A percentile compares a stretch with the other conserved stretches of the same genome.
Conservation (phyloP, 1,140 invertebrate species). For the Cotesia chilonis region DNA sequence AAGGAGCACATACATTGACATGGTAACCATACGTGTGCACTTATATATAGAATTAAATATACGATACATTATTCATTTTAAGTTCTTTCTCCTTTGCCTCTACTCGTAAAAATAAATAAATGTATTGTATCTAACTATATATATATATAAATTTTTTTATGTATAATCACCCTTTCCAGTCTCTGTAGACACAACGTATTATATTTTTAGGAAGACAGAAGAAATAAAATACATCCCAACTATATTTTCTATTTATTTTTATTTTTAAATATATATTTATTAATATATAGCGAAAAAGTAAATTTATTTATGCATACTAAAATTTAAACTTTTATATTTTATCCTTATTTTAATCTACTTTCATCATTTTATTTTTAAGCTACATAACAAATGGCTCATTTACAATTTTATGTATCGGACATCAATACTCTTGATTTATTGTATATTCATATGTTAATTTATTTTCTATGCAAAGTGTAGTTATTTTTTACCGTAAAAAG, state of each 20-base stretch:
- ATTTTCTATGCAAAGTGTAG: neutral
- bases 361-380: constrained; percentile 55
- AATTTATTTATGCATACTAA: constrained; percentile 9
- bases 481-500: constrained; percentile 26
- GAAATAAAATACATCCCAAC: constrained; percentile 7
- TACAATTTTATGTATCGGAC: constrained; percentile 64
- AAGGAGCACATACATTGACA: constrained; percentile 35
- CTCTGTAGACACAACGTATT: constrained; percentile 36
- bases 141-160: constrained; percentile 13
- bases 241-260: neutral
- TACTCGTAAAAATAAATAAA: constrained; percentile 17
- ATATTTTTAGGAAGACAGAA: constrained; percentile 24
- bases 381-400: constrained; percentile 61
- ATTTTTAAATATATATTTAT: neutral
- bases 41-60: constrained; percentile 65
- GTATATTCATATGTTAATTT: constrained; percentile 59
- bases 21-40: constrained; percentile 43
- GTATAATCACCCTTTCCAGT: constrained; percentile 23
- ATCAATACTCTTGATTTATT: constrained; percentile 66
- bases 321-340: constrained; percentile 1
- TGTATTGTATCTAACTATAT: constrained; percentile 31
- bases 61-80: constrained; percentile 68
- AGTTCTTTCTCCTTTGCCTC: constrained; percentile 63
- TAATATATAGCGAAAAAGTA: neutral
- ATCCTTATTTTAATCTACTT: constrained; percentile 17